Percentiles rank a stretch among this genome's conserved stretches.
Conservation (phyloP, 2,888 invertebrate genomes). For the Tipula vernalis region DNA sequence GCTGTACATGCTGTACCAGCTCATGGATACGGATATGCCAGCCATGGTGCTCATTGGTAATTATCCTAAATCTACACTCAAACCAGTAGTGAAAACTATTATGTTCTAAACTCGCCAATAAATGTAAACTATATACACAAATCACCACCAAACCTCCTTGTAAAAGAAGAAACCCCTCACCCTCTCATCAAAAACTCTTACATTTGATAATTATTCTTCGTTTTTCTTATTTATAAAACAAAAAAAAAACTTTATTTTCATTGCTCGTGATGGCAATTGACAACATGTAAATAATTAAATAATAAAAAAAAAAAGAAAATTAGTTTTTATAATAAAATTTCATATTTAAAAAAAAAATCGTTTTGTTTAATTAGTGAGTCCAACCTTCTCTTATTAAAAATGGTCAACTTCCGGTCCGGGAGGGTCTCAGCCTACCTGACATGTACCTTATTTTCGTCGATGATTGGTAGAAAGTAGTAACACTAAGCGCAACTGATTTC, state of each 20-base stretch:
- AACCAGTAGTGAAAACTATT: background rate
- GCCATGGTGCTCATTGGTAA: constrained; percentile 25
- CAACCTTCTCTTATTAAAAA: no score
- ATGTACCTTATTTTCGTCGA: no score
- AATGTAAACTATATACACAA: background rate
- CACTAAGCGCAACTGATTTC: no score
- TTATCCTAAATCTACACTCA: background rate
- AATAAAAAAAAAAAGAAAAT: background rate
- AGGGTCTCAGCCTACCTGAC: no score
- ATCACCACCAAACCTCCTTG: background rate
- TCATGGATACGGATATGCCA: constrained; percentile 25
- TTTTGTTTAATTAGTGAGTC: background rate
- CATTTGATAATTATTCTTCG: background rate
- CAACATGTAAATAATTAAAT: background rate
- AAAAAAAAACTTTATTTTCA: background rate
- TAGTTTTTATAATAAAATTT: background rate
- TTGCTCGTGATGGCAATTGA: background rate
- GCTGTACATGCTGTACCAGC: constrained; percentile 11
- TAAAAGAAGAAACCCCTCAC: background rate
- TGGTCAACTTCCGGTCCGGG: no score
- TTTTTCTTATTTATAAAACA: background rate
- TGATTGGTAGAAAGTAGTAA: no score
- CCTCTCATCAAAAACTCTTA: background rate
- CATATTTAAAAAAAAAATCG: background rate
- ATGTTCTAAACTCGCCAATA: background rate